phyloP scores from a whole-genome alignment of 2,888 invertebrate species.

The Pharmacophagus antenor region DNA sequence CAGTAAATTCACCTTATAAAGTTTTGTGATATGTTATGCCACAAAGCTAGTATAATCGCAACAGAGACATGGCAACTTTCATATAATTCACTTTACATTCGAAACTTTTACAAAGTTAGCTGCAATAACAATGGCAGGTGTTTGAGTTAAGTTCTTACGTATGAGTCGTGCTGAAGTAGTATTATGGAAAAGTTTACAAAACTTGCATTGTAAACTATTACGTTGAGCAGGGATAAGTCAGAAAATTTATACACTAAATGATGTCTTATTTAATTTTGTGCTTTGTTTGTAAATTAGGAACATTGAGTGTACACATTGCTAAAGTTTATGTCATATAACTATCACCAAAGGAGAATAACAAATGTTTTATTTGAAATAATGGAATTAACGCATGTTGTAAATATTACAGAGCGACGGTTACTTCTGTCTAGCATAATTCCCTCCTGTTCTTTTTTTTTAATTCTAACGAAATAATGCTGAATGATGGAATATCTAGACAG shows the following conservation, averaged over 20 bases:
- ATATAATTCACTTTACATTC: constrained; percentile 11
- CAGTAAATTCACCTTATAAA: background rate
- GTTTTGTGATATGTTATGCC: background rate
- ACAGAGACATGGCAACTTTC: background rate
- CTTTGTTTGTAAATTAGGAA: background rate
- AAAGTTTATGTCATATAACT: background rate
- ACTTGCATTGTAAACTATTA: constrained; percentile 21
- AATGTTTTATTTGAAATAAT: background rate
- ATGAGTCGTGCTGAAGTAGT: constrained; percentile 14
- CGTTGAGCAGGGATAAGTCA: background rate
- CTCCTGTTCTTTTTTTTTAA: too few species aligned
- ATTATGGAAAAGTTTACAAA: constrained; percentile 15
- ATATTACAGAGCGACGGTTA: too few species aligned
- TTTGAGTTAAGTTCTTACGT: constrained; percentile 22
- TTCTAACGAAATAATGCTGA: too few species aligned
- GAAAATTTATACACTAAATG: background rate
- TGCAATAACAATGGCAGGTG: constrained; percentile 23
- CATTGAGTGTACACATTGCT: background rate
- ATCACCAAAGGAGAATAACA: background rate
- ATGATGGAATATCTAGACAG: too few species aligned
- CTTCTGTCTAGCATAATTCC: too few species aligned
- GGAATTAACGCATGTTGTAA: too few species aligned
- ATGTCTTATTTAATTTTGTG: background rate
- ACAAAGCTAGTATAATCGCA: background rate
- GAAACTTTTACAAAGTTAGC: constrained; percentile 16